Percentiles rank a stretch among this genome's conserved stretches.
These are phyloP conservation scores for Himalopsyche phryganea DNA, from an alignment of 1,140 invertebrate genomes.

Conservation along the genomic window DNA sequence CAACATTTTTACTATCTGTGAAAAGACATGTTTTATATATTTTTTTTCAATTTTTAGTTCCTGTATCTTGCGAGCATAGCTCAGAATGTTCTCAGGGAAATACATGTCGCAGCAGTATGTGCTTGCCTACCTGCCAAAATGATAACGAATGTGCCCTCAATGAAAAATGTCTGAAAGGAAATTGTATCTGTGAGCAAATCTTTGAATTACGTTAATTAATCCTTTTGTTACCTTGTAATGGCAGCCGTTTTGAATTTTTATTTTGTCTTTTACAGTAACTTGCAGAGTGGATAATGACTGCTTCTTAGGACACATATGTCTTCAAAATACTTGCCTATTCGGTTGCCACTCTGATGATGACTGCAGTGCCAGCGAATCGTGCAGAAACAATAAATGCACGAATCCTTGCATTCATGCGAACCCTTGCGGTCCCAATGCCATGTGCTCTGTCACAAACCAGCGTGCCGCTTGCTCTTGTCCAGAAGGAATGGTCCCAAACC, in stretches of 20 bases:
- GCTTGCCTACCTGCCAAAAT: slow-evolving; percentile 66
- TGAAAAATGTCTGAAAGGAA: slow-evolving; percentile 79
- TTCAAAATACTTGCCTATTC: slow-evolving; percentile 78
- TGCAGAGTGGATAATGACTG: slow-evolving; percentile 88
- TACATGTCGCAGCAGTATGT: slow-evolving; percentile 74
- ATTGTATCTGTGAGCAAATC: slow-evolving; percentile 78
- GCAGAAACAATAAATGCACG: slow-evolving; percentile 72
- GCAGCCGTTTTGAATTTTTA: slow-evolving; percentile 33
- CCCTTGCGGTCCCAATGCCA: slow-evolving; percentile 80
- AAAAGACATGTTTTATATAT: slow-evolving; percentile 4
- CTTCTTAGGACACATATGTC: slow-evolving; percentile 84
- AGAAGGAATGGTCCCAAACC: slow-evolving; percentile 75
- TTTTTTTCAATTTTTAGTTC: slow-evolving; percentile 56
- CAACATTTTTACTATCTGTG: background rate
- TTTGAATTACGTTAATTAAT: too few species aligned
- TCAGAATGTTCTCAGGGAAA: slow-evolving; percentile 67
- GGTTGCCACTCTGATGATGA: slow-evolving; percentile 85
- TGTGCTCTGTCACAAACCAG: slow-evolving; percentile 76
- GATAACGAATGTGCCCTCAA: slow-evolving; percentile 87
- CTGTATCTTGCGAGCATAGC: slow-evolving; percentile 67
- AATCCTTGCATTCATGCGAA: slow-evolving; percentile 68
- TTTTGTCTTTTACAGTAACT: slow-evolving; percentile 65
- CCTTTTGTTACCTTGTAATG: too few species aligned
- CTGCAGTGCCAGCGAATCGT: slow-evolving; percentile 78
- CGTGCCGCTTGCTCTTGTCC: slow-evolving; percentile 78